Base-by-base conservation (phyloP, 2,797 vertebrate species). In the Neosilurus hyrtlii region DNA sequence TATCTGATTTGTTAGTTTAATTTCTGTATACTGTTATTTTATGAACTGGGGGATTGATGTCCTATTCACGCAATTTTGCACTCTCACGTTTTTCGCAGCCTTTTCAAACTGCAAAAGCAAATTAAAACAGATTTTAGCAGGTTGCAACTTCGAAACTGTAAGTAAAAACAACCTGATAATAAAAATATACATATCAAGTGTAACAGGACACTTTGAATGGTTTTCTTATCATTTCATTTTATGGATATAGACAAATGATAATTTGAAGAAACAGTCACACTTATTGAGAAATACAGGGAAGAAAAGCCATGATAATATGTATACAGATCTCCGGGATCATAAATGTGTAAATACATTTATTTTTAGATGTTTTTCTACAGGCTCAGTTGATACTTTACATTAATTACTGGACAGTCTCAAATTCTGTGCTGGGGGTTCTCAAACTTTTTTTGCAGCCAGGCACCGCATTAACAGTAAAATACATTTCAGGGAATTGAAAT, bases 221-320 rank as follows among this genome's bases (percentile, higher is more conserved):
- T 43, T 43, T 43, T 1, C 43, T 43, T 43, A 43, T 43, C 43
- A 43, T 43, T 43, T 43, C 43, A 43, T 43, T 43, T 43, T 43
- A 8, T 43, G 24, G 37, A 76, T 82, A 62, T 82, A 20, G 61
- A 82, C 66, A 24, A 85, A 67, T 20, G 52, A 84, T 18, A 77
- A 20, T 37, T 9, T 9, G 22, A 83, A 4, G 35, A 74, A 30
- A 67, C 62, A 81, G 24, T 37, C 35, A 10, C 30, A 10, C 54
- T 57, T 35, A 35, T 10, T 22, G 26, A 57, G 11, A n/a, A 57
- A 65, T 4, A 65, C 26, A 61, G 62, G 20, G 30, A 77, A 30
- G 8, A 26, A 5, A 9, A 62, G n/a, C 1, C 35, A 15, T 16
- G 14, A 3, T 15, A 9, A 43, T 35, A 18, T 62, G 24, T 37